Percentiles rank a stretch among this genome's conserved stretches.
phyloP scores from a whole-genome alignment of 2,797 vertebrate genomes.

The Sebastes aleutianus region DNA sequence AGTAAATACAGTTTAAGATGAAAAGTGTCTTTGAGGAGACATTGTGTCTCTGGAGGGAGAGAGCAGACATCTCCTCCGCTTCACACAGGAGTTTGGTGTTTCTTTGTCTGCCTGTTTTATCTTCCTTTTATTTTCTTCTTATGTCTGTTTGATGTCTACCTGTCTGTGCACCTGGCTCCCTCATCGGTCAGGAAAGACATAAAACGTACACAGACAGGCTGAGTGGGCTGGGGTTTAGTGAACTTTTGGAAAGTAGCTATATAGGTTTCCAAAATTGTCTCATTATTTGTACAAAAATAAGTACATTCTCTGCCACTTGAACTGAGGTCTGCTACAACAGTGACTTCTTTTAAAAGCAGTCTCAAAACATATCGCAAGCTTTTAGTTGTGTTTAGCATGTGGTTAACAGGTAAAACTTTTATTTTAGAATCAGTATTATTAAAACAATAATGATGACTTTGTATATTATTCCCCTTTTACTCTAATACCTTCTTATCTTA shows the following conservation, averaged over 20 bases:
- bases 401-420: no score
- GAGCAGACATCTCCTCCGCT: not conserved
- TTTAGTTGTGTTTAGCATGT: no score
- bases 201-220: not conserved
- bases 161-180: not conserved
- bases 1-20: constrained; percentile 55
- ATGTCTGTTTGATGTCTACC: not conserved
- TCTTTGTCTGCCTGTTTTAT: constrained; percentile 27
- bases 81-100: not conserved
- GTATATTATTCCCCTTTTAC: no score
- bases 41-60: constrained; percentile 16
- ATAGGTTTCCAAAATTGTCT: not conserved
- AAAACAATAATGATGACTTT: no score
- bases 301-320: no score
- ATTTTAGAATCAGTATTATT: no score
- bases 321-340: no score
- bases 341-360: no score
- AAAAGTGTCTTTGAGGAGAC: constrained; percentile 46
- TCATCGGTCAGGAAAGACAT: not conserved
- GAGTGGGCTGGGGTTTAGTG: not conserved
- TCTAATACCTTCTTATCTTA: no score
- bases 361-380: no score
- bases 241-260: not conserved
- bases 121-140: not conserved
- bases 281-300: not conserved